phyloP scores from a whole-genome alignment of 2,888 invertebrate species.

The Brachypalpus laphriformis region DNA sequence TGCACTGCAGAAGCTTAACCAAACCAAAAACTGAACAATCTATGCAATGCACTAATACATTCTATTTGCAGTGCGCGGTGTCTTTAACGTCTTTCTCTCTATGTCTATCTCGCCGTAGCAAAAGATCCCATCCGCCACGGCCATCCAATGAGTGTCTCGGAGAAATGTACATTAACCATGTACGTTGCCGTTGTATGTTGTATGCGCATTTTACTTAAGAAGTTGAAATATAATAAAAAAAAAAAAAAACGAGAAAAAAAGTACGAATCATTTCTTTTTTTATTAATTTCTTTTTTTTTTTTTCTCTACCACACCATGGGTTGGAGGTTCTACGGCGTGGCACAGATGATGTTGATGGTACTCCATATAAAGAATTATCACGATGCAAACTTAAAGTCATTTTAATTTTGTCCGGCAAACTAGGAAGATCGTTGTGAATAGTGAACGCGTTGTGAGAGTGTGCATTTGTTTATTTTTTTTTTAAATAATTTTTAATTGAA shows the following conservation, averaged over 20 bases:
- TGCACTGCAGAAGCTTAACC: neutral
- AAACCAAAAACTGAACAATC: slow-evolving; percentile 18
- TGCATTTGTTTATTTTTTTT: neutral
- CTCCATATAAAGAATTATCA: slow-evolving; percentile 77
- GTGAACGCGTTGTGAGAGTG: slow-evolving; percentile 29
- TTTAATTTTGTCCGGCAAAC: slow-evolving; percentile 75
- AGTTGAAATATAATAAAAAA: slow-evolving; percentile 54
- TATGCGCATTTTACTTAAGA: slow-evolving; percentile 58
- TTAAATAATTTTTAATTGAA: neutral
- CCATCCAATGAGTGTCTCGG: slow-evolving; percentile 35
- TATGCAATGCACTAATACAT: slow-evolving; percentile 43
- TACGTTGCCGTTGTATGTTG: slow-evolving; percentile 52
- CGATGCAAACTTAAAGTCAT: slow-evolving; percentile 76
- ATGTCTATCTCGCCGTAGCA: slow-evolving; percentile 15
- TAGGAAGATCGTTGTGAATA: slow-evolving; percentile 63
- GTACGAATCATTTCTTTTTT: slow-evolving; percentile 68
- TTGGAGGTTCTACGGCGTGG: slow-evolving; percentile 57
- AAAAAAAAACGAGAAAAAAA: slow-evolving; percentile 50
- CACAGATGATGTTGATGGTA: slow-evolving; percentile 57
- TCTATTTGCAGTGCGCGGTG: slow-evolving; percentile 34
- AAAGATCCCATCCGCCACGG: neutral
- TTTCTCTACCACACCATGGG: slow-evolving; percentile 42
- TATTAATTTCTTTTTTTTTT: slow-evolving; percentile 60
- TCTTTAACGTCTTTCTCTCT: slow-evolving; percentile 24
- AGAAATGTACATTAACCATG: slow-evolving; percentile 63